phyloP scores from a whole-genome alignment of 2,113 vertebrate genomes.

The Pipra filicauda region DNA sequence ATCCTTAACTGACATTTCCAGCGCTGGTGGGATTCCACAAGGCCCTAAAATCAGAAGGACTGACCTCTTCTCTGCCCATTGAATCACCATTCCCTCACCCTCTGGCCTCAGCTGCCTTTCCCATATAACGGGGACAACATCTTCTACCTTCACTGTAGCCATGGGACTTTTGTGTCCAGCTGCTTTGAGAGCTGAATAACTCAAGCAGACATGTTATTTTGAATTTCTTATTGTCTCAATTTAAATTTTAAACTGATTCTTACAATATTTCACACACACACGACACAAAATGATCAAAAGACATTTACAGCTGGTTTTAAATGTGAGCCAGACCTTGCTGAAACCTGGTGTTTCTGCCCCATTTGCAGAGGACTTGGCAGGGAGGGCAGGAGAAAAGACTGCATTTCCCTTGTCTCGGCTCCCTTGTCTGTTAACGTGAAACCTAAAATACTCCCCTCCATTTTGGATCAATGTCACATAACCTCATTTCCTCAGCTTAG shows the following conservation, averaged over 20 bases:
- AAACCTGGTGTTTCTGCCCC: slow-evolving; percentile 47
- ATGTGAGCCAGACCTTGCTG: not conserved
- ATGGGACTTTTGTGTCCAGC: not conserved
- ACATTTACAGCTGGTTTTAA: slow-evolving; percentile 25
- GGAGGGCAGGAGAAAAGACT: slow-evolving; percentile 3
- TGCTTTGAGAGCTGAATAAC: not conserved
- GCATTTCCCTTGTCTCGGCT: slow-evolving; percentile 2
- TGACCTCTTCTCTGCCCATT: not conserved
- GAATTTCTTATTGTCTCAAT: not conserved
- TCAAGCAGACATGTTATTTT: not conserved
- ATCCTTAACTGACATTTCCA: not conserved
- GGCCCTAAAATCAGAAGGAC: not conserved
- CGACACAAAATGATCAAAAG: slow-evolving; percentile 3
- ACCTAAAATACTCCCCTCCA: slow-evolving; percentile 63
- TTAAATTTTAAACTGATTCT: not conserved
- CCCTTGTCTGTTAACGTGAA: slow-evolving; percentile 39
- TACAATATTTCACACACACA: not conserved
- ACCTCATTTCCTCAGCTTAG: slow-evolving; percentile 75
- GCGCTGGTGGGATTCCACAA: not conserved
- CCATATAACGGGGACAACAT: not conserved
- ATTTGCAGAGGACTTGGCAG: slow-evolving; percentile 32
- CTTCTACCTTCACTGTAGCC: not conserved
- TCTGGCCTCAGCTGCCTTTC: not conserved
- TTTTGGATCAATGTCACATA: slow-evolving; percentile 72
- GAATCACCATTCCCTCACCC: not conserved